Evolutionary conservation across 1,140 invertebrate genomes (phyloP), one percentile per base, ranked within the genome.

Genomic region (Cydia pomonella): DNA sequence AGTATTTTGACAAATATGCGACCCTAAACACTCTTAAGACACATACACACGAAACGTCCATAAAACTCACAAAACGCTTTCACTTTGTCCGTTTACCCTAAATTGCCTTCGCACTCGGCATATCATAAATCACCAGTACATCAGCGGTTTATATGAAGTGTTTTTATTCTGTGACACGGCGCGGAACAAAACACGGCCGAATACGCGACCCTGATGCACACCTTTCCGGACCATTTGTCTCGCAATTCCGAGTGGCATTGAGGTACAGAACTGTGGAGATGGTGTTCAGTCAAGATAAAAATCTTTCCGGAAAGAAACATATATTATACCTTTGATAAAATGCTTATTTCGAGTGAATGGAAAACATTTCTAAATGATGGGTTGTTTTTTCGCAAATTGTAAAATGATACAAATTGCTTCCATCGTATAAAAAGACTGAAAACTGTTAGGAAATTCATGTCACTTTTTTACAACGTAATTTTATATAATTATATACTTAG

Each of bases 221-320:
- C 64, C 64, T 69, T 69, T 69, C 64, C 33, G 64, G 27, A 13
- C 64, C 64, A 69, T 69, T 69, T 69, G 64, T 69, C 64, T 69
- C 64, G 33, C 64, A 69, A 69, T 69, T 21, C 64, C 64, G 64
- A 69, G 47, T 50, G 47, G 64, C 64, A 23, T 18, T 33, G 29
- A 69, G 29, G 6, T 10, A 69, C 33, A 33, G 64, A 33, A 38
- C 5, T 18, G 64, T 3, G 64, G n/a, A 69, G 53, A 23, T 59
- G 53, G 53, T 23, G 53, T 59, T 18, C 10, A 23, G 9, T 23
- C 53, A 12, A 10, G 21, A n/a, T 64, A 27, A 33, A 1, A 33
- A 64, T 16, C 33, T 38, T 38, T 38, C 33, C 7, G 7, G 33
- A 38, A 38, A 10, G 9, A 38, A 10, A 38, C 9, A 38, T 38